Evolutionary conservation across 2,113 vertebrate species (phyloP).

Genomic region (Saguinus midas): DNA sequence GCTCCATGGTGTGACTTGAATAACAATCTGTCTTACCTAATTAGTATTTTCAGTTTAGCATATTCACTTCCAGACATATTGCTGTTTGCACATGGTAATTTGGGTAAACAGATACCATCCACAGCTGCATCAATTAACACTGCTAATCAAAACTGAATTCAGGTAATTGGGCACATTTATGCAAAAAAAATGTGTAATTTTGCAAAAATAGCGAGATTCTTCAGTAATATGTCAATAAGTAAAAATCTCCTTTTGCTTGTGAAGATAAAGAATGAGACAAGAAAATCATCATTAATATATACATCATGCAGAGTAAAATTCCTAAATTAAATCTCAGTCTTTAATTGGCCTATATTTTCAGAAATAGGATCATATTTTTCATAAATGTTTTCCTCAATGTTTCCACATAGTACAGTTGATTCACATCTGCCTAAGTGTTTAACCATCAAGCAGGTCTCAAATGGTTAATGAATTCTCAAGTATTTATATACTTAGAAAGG

Average conservation of each 20-base stretch:
- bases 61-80: conserved; percentile 90
- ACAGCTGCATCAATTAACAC: conserved; percentile 93
- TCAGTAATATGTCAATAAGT: conserved; percentile 87
- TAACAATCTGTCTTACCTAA: conserved; percentile 90
- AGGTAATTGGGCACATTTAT: conserved; percentile 93
- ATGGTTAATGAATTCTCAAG: conserved; percentile 75
- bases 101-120: conserved; percentile 91
- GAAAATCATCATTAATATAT: conserved; percentile 79
- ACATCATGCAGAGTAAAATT: conserved; percentile 78
- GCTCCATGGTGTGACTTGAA: conserved; percentile 88
- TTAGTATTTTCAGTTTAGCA: conserved; percentile 92
- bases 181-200: conserved; percentile 89
- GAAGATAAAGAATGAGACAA: conserved; percentile 78
- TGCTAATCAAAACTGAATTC: conserved; percentile 93
- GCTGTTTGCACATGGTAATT: conserved; percentile 92
- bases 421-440: conserved; percentile 67
- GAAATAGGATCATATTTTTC: conserved; percentile 79
- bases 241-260: conserved; percentile 82
- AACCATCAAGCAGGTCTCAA: conserved; percentile 63
- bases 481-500: conserved; percentile 59
- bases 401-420: conserved; percentile 67
- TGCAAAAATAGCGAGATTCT: conserved; percentile 84
- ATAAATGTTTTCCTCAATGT: conserved; percentile 79
- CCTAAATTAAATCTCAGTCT: conserved; percentile 83
- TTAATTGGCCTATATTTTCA: conserved; percentile 84